phyloP scores from a whole-genome alignment of 2,113 vertebrate genomes.

The Elephas maximus region DNA sequence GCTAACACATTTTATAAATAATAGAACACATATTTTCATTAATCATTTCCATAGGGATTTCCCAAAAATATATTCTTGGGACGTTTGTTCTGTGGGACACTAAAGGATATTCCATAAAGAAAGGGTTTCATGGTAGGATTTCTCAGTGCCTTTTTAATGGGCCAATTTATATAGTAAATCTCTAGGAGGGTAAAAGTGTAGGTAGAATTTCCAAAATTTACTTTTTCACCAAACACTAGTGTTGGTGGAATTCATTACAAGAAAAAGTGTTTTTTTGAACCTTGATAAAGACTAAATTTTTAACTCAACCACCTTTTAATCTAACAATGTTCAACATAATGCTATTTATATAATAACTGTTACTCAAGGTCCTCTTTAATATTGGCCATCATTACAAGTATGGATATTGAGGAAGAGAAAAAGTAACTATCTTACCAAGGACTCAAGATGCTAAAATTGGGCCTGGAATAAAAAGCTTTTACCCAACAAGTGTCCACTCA shows the following conservation, averaged over 20 bases:
- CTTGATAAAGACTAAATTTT: neutral
- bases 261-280: neutral
- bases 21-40: neutral
- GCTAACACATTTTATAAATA: neutral
- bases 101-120: neutral
- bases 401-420: neutral
- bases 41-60: neutral
- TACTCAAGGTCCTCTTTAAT: neutral
- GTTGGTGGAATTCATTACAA: neutral
- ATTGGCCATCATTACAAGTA: neutral
- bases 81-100: neutral
- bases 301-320: neutral
- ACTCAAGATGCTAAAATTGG: neutral
- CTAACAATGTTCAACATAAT: neutral
- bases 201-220: neutral
- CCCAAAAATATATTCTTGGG: neutral
- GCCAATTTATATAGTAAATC: neutral
- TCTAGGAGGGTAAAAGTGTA: neutral
- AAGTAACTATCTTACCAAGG: neutral
- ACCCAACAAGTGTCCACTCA: neutral
- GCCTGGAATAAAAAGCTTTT: neutral
- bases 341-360: neutral
- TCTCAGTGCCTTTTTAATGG: neutral
- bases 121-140: neutral
- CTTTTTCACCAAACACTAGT: neutral